Base-by-base conservation (phyloP, 1,140 invertebrate species). In the Drosophila sechellia region DNA sequence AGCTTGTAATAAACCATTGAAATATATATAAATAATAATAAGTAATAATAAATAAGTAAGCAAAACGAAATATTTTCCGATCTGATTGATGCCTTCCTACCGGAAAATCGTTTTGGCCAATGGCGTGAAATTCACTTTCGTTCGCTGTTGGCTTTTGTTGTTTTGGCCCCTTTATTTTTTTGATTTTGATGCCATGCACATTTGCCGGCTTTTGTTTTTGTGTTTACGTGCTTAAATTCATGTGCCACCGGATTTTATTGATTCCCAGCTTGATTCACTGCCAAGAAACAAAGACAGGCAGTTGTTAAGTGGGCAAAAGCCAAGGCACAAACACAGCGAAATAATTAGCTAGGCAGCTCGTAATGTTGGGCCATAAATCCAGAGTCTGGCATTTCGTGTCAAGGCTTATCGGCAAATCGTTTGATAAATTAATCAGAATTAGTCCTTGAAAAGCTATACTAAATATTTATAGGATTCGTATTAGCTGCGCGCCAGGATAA, bases 361-460 rank as follows among this genome's bases (percentile, higher is more conserved):
- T 71, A 86, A 79, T 79, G 70, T 69, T 76, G 61, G 65, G 75
- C 64, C 63, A 87, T 86, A 86, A 87, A 87, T 86, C 77, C 65
- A 61, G 49, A 35, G 60, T 40, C 80, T 85, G 80, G 81, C 83
- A 75, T 86, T 87, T 79, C 83, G 70, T 86, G 83, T 86, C 83
- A 86, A 86, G 83, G 83, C 83, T 79, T 63, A 45, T 34, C 77
- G 48, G 35, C 59, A 22, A 87, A 83, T 86, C 83, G 83, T 87
- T 86, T 83, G 83, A 86, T 87, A 83, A 86, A 86, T 87, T 86
- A 86, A 86, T 86, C 79, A 72, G 60, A 83, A 86, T 86, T 69
- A 83, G 83, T 49, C 84, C 84, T 89, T 89, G 84, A 84, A 66
- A 77, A 66, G 77, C 68, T 69, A 77, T 83, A 72, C 87, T 89